Base-by-base conservation (phyloP, 2,888 invertebrate genomes). In the Euplexia lucipara region DNA sequence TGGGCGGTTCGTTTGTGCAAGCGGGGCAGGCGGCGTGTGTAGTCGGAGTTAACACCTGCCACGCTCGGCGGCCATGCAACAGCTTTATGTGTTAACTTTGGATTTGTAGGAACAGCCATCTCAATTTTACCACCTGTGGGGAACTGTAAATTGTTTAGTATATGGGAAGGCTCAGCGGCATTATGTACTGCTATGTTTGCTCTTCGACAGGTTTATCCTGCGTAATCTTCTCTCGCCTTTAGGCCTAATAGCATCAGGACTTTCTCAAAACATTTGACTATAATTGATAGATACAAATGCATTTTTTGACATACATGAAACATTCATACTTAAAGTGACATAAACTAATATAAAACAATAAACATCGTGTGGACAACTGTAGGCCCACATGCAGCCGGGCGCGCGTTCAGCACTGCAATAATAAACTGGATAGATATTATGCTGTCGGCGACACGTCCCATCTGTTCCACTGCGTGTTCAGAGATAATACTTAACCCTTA, bases 1-100 rank as follows among this genome's bases (percentile, higher is more conserved):
- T 92, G 95, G 94, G 94, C 95, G 95, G 94, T 91, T 88, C 93
- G 89, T 92, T 92, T 94, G 93, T 91, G 85, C 84, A 83, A 84
- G 84, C 85, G 83, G 83, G 81, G 79, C 78, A 83, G 81, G 86
- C 81, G 82, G 81, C 82, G 80, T 81, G 84, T 82, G 83, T 84
- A 82, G 81, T 63, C 83, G 74, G 86, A 86, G 92, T 92, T 94
- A 93, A 91, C 95, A 95, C 94, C 94, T 94, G 94, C 88, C 81
- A 70, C 73, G 70, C 70, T 74, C 84, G 86, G 86, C 91, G 82
- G 92, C 93, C 92, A 92, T 93, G 83, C 88, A 81, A 82, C 82
- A 81, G 79, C 84, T 75, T 78, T 90, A 89, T 90, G 86, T 92
- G 87, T 86, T 85, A 87, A 79, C 75, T 66, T 69, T 58, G 86